Evolutionary conservation across 1,140 invertebrate species (phyloP).

Genomic region (Aphelinus certus): DNA sequence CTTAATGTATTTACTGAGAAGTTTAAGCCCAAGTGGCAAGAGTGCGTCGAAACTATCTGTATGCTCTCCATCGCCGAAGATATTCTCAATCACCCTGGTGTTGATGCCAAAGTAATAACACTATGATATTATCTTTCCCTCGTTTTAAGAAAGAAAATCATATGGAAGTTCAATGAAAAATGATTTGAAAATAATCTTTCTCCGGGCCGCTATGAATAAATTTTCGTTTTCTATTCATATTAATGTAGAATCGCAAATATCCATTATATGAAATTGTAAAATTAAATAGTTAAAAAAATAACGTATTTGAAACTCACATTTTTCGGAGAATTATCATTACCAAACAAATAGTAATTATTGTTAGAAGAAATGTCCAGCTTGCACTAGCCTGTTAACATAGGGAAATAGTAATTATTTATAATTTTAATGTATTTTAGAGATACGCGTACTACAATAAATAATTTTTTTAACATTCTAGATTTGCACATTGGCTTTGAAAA

Average conservation of each 20-base stretch:
- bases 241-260: neutral
- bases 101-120: conserved; percentile 63
- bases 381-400: no score
- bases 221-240: conserved; percentile 12
- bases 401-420: no score
- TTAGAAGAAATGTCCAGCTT: no score
- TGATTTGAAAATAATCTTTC: conserved; percentile 1
- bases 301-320: no score
- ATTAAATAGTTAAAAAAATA: no score
- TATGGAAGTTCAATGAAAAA: neutral
- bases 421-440: no score
- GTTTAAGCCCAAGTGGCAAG: conserved; percentile 78
- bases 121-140: no score
- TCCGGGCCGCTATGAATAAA: conserved; percentile 1
- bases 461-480: conserved; percentile 63
- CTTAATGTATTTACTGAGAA: conserved; percentile 72
- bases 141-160: no score
- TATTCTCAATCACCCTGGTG: conserved; percentile 67
- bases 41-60: conserved; percentile 75
- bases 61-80: conserved; percentile 67
- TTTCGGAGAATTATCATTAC: no score
- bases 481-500: conserved; percentile 73
- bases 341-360: no score
- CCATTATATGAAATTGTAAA: no score
- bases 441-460: conserved; percentile 2